A percentile compares a stretch with the other conserved stretches of the same genome.
These are phyloP conservation scores for Aphelenchoides fujianensis DNA, from an alignment of 1,140 invertebrate genomes.

Conservation along the genomic window DNA sequence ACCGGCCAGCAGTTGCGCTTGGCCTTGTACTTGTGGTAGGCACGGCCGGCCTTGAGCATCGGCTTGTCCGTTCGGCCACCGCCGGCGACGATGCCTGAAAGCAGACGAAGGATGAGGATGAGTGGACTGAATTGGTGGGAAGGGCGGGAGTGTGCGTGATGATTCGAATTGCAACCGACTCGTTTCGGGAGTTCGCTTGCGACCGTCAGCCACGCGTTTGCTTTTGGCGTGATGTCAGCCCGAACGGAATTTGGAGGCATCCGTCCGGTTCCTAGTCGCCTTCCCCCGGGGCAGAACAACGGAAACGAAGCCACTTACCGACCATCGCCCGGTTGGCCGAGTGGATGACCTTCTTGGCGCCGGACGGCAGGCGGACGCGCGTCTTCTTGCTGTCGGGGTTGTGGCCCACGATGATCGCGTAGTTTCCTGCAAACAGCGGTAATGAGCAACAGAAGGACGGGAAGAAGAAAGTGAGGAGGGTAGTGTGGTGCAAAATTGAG, in stretches of 20 bases:
- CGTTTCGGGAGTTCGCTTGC: not conserved
- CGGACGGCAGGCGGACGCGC: constrained; percentile 94
- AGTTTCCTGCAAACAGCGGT: constrained; percentile 71
- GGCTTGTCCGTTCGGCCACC: constrained; percentile 99
- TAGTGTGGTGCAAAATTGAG: constrained; percentile 17
- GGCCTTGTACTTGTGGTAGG: constrained; percentile 98
- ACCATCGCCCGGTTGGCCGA: constrained; percentile 98
- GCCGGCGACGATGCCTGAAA: constrained; percentile 86
- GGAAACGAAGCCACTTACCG: constrained; percentile 68
- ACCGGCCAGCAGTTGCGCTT: constrained; percentile 99
- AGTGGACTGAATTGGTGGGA: too few relatives aligned
- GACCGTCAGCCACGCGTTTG: not conserved
- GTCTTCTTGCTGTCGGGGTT: constrained; percentile 92
- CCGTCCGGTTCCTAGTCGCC: not conserved
- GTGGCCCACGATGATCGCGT: constrained; percentile 96
- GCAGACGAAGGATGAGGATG: too few relatives aligned
- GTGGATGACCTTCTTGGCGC: constrained; percentile 94
- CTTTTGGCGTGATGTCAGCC: constrained; percentile 4
- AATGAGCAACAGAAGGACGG: not conserved
- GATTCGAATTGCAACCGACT: not conserved
- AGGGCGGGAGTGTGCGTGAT: not conserved
- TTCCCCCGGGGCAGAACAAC: too few relatives aligned
- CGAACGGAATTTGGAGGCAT: not conserved
- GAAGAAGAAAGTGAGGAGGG: not conserved
- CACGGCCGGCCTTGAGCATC: constrained; percentile 95